Percentiles rank a stretch among this genome's conserved stretches.
Evolutionary conservation across 2,888 invertebrate species (phyloP).

Genomic region (Acanthosoma haemorrhoidale): DNA sequence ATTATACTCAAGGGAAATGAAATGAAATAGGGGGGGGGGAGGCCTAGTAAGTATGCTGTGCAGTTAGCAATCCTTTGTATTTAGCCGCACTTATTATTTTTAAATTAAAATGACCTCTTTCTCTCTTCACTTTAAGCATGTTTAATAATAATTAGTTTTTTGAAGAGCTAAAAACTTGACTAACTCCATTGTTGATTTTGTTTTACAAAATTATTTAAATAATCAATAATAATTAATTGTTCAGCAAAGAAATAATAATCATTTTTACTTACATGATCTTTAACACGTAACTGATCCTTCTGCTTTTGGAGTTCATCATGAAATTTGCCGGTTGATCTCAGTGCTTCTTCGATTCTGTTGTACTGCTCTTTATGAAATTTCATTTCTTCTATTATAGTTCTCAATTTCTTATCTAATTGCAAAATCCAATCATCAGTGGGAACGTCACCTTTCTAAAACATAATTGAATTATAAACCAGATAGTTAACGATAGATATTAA

Average conservation of each 20-base stretch:
- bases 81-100: no score
- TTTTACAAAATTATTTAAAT: no score
- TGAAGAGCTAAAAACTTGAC: background rate
- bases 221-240: no score
- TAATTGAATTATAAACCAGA: background rate
- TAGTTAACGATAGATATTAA: background rate
- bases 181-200: background rate
- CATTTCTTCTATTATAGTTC: slow-evolving; percentile 29
- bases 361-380: slow-evolving; percentile 35
- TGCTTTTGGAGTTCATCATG: slow-evolving; percentile 36
- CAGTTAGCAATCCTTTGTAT: no score
- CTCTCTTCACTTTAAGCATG: no score
- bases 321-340: slow-evolving; percentile 35
- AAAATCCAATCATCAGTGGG: slow-evolving; percentile 31
- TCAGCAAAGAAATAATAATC: background rate
- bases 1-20: no score
- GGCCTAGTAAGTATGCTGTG: no score
- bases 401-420: slow-evolving; percentile 28
- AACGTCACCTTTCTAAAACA: background rate
- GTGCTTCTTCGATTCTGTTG: slow-evolving; percentile 37
- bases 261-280: slow-evolving; percentile 24
- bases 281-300: slow-evolving; percentile 30
- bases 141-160: no score
- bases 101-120: no score
- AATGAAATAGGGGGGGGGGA: no score